Conservation (phyloP, 2,113 vertebrate species). For the Anhinga anhinga region DNA sequence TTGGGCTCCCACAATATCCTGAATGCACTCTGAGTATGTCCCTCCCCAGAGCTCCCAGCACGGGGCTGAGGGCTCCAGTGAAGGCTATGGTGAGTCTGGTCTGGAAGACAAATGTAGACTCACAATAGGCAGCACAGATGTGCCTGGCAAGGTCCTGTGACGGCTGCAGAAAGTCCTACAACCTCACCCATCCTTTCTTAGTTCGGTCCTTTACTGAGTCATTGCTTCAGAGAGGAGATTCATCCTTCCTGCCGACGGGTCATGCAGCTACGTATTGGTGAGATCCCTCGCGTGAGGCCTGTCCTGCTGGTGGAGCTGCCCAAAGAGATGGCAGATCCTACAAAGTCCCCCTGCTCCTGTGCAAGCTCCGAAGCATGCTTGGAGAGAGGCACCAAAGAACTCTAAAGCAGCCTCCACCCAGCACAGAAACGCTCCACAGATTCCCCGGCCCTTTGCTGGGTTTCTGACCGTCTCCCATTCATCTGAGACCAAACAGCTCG, state of each 20-base stretch:
- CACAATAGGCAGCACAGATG: background rate
- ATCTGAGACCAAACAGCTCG: background rate
- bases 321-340: background rate
- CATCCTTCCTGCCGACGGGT: background rate
- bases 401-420: background rate
- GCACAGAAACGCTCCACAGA: background rate
- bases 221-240: background rate
- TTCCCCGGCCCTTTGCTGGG: background rate
- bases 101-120: background rate
- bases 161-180: background rate
- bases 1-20: fast-evolving
- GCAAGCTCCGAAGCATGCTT: background rate
- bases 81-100: fast-evolving
- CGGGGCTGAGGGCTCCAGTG: background rate
- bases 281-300: background rate
- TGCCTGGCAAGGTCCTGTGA: background rate
- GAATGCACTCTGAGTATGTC: too few relatives aligned
- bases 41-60: background rate
- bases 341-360: background rate
- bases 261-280: too few relatives aligned
- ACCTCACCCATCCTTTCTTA: background rate
- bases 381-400: too few relatives aligned
- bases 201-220: background rate
- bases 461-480: background rate
- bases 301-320: background rate